Percentiles rank a stretch among this genome's conserved stretches.
phyloP scores from a whole-genome alignment of 2,113 vertebrate genomes.

The Nerophis lumbriciformis region DNA sequence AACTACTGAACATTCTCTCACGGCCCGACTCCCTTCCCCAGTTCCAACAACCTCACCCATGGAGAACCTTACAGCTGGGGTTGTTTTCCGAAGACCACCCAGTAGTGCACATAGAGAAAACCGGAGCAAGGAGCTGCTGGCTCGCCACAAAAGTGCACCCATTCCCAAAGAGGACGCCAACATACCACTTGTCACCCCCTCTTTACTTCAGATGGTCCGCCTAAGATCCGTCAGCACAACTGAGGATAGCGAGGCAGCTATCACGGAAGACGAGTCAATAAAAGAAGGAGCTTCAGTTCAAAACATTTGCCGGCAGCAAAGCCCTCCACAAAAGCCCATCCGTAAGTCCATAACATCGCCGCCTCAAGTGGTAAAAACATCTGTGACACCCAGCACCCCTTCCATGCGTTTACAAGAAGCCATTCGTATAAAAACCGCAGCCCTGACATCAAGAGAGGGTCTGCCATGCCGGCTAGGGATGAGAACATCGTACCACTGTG shows the following conservation, averaged over 20 bases:
- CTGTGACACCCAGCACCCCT: constrained; percentile 49
- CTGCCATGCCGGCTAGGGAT: constrained; percentile 43
- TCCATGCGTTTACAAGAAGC: constrained; percentile 79
- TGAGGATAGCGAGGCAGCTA: constrained; percentile 46
- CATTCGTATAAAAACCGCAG: constrained; percentile 81
- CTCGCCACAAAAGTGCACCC: constrained; percentile 68
- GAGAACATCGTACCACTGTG: constrained; percentile 28
- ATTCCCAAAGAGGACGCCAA: constrained; percentile 81
- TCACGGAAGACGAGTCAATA: constrained; percentile 35
- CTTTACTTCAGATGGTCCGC: constrained; percentile 91
- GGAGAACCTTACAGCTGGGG: constrained; percentile 50
- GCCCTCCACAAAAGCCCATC: constrained; percentile 84
- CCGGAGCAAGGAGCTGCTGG: constrained; percentile 69
- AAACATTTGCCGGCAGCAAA: constrained; percentile 46
- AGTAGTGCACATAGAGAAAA: constrained; percentile 50
- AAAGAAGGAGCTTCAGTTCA: constrained; percentile 9
- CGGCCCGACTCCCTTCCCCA: constrained; percentile 6
- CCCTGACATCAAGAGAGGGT: constrained; percentile 65
- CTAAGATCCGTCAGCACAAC: constrained; percentile 79
- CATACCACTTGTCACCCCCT: constrained; percentile 87
- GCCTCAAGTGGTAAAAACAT: constrained; percentile 42
- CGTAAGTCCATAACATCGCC: constrained; percentile 76
- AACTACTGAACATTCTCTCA: constrained; percentile 5
- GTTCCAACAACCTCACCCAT: constrained; percentile 25
- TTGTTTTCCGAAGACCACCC: constrained; percentile 63